Evolutionary conservation across 2,888 invertebrate species (phyloP).

Genomic region (Pinctada fucata): DNA sequence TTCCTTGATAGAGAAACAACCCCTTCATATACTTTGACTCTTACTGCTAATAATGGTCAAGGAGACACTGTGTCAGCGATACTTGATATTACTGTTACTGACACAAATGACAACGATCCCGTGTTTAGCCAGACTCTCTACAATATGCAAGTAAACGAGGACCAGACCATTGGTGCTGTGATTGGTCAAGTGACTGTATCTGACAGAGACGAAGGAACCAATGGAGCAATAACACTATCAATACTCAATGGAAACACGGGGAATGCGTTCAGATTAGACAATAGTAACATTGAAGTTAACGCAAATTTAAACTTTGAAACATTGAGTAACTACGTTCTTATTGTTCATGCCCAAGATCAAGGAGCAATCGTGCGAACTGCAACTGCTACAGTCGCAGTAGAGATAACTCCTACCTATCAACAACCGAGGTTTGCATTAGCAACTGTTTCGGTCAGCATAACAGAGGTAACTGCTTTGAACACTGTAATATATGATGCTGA

Average conservation of each 20-base stretch:
- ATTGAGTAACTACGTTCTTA: slow-evolving; percentile 49
- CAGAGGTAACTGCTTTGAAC: slow-evolving; percentile 50
- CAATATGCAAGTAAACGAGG: slow-evolving; percentile 89
- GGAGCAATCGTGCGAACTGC: slow-evolving; percentile 47
- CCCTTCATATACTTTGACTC: slow-evolving; percentile 45
- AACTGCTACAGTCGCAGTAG: slow-evolving; percentile 49
- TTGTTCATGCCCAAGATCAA: slow-evolving; percentile 50
- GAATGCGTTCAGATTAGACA: slow-evolving; percentile 46
- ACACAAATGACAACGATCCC: slow-evolving; percentile 85
- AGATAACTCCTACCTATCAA: slow-evolving; percentile 47
- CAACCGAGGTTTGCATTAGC: slow-evolving; percentile 45
- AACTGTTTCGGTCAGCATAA: slow-evolving; percentile 34
- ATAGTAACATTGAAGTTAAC: slow-evolving; percentile 39
- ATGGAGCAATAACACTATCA: slow-evolving; percentile 89
- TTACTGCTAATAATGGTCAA: slow-evolving; percentile 45
- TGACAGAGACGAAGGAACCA: slow-evolving; percentile 90
- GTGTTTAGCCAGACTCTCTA: slow-evolving; percentile 84
- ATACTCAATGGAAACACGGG: slow-evolving; percentile 57
- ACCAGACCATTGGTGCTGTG: slow-evolving; percentile 89
- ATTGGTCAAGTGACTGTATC: slow-evolving; percentile 89
- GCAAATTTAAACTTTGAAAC: slow-evolving; percentile 50
- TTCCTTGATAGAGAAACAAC: slow-evolving; percentile 87
- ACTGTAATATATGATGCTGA: slow-evolving; percentile 51
- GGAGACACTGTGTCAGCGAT: slow-evolving; percentile 84
- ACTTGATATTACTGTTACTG: slow-evolving; percentile 90